Evolutionary conservation across 2,888 invertebrate genomes (phyloP), one percentile per base, ranked within the genome.

Genomic region (Drosophila robusta): DNA sequence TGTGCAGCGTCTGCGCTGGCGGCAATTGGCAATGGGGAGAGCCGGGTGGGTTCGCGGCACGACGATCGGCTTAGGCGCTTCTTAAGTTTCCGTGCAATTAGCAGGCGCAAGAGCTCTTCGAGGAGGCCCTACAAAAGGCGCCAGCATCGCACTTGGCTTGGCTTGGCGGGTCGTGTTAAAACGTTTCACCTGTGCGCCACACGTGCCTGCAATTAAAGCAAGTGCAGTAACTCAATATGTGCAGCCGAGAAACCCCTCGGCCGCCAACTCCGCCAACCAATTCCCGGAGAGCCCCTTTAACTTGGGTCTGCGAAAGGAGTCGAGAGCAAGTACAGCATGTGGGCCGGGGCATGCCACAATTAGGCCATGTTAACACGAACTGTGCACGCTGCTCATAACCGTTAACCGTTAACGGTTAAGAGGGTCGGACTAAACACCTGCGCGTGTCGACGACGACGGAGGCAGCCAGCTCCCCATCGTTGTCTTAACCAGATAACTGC

Each of bases 401-500:
- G 61, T 79, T 78, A 73, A 77, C 64, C 44, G 75, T 61, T 57
- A 39, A 70, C 62, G 54, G 69, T 50, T 65, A 70, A 73, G 70
- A 66, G 76, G 76, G 76, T 73, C 65, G 66, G 66, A 46, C 73
- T 77, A 70, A 74, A 73, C 77, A 75, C 77, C 75, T 75, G 75
- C 77, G 67, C 78, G 67, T 78, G 75, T 70, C 75, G 69, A 29
- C 42, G 56, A 18, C 29, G 34, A 36, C 55, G 26, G 32, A 32
- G 32, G 41, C 44, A 29, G 46, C 32, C 42, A 49, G 70, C 56
- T 51, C 42, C 66, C 66, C 72, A 66, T 60, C 75, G 71, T 72
- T 80, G 80, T 86, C 84, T 86, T 83, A 83, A 86, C 80, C 86
- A 85, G 82, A 87, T 85, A 84, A 82, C 82, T 85, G 87, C 85